Evolutionary conservation across 2,113 vertebrate genomes (phyloP).

Genomic region (Nycticorax nycticorax): DNA sequence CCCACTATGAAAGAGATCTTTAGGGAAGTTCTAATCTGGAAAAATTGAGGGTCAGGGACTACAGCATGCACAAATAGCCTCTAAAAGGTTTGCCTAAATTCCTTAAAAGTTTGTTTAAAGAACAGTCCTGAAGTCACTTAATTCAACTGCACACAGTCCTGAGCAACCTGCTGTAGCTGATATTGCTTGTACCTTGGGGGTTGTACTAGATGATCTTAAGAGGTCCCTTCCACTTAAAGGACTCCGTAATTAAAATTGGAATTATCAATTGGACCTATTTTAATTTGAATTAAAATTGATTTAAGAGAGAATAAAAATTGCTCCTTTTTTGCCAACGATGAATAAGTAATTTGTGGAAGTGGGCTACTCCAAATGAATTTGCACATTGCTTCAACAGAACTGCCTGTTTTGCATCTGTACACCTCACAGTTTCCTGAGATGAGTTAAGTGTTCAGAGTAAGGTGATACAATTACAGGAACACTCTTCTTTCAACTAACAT

Average conservation of each 20-base stretch:
- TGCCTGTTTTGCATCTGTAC: not conserved
- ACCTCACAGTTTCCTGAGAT: not conserved
- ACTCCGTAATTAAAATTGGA: not conserved
- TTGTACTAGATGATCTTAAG: not conserved
- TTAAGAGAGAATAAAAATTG: not conserved
- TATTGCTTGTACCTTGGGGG: not conserved
- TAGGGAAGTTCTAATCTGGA: not conserved
- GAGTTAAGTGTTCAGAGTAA: not conserved
- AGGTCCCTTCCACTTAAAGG: not conserved
- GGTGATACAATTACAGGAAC: not conserved
- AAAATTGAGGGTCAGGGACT: not conserved
- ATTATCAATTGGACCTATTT: not conserved
- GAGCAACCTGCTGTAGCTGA: not conserved
- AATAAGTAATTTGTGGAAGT: not conserved
- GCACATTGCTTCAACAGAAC: conserved; percentile 11
- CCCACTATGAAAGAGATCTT: not conserved
- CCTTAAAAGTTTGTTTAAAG: not conserved
- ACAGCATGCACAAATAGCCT: not conserved
- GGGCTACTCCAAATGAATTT: conserved; percentile 1
- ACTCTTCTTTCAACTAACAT: not conserved
- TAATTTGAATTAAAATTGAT: not conserved
- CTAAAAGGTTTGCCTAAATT: not conserved
- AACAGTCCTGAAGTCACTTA: not conserved
- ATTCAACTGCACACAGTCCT: not conserved
- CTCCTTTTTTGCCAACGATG: not conserved